Base-by-base conservation (phyloP, 2,113 vertebrate genomes). In the Cyprinodon variegatus region DNA sequence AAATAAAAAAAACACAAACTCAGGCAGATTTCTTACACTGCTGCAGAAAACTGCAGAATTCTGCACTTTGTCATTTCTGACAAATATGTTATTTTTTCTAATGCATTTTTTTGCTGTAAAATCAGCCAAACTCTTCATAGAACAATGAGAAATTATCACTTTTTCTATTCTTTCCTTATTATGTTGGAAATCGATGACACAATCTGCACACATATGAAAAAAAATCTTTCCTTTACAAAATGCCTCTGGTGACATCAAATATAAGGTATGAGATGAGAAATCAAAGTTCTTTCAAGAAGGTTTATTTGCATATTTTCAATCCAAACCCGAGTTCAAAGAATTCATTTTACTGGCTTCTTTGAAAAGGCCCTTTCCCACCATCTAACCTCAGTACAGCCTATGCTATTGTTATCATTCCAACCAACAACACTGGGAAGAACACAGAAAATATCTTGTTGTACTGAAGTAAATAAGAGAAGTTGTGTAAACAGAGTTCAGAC, bases 1-100 rank as follows among this genome's bases (percentile, higher is more conserved):
- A 50, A 61, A 70, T 7, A 45, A 11, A 36, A 11, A 36, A 14
- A 57, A 57, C 20, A 57, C 50, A 57, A 57, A 57, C 17, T 57
- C 5, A 39, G 43, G 60, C 22, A 67, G 39, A 72, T 59, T 65
- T 65, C 17, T 57, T 8, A 20, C 10, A 53, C 15, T 10, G 78
- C 62, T 37, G 14, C 38, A 48, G 14, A 62, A 71, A 53, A 46
- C 68, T 62, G 78, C 63, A 38, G 37, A 76, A 7, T 57, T 63
- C 57, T 77, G 13, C 68, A 65, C 57, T 63, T 73, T 68, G 15
- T 3, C 46, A 15, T 37, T 74, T 43, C 29, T 29, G 29, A 29
- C 29, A 29, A 29, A 29, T 29, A 29, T 29, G 29, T 29, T 29
- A 29, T 29, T 29, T 29, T 29, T 29, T 29, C 29, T 29, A 29